Base-by-base conservation (phyloP, 2,113 vertebrate genomes). In the Toxostoma redivivum region DNA sequence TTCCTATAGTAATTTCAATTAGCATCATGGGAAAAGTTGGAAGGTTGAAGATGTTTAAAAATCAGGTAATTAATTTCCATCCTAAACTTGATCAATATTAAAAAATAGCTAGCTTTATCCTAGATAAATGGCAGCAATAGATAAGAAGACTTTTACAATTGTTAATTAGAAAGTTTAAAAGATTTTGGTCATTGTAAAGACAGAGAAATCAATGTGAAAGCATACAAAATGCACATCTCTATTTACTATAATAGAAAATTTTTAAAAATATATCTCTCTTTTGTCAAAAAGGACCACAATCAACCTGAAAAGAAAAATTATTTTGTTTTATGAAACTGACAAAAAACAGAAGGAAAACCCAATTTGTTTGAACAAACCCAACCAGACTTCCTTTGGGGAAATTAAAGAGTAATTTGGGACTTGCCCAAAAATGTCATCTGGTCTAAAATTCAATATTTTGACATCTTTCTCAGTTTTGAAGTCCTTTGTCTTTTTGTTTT, bases 391-490 rank as follows among this genome's bases (percentile, higher is more conserved):
- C 42, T 66, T 33, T 22, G 11, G 7, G 23, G 42, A 92, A 89
- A 86, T 54, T 54, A 62, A 88, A 81, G 17, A 70, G 14, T 54
- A 77, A 88, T 92, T 92, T 95, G 86, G 20, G 28, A 69, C 53
- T 90, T 88, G 27, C 53, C 60, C 15, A 89, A 91, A 94, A 94
- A 62, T 54, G 6, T 92, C 42, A 74, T 96, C 72, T 94, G 83
- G 37, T 58, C 56, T 86, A 88, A 88, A 86, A 94, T 61, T 73
- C 50, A 94, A 70, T 92, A 95, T 91, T 96, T 95, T 88, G 57
- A 72, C 30, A 53, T 38, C 22, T 56, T 90, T 48, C 51, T 90
- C 23, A 30, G 5, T 85, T 93, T 95, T 11, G 1, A 78, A 66
- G 23, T 53, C 40, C 48, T 90, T 90, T 90, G 38, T 90, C 5